These are phyloP conservation scores for Crax fasciolata DNA, from an alignment of 2,797 vertebrate genomes.

Conservation along the genomic window DNA sequence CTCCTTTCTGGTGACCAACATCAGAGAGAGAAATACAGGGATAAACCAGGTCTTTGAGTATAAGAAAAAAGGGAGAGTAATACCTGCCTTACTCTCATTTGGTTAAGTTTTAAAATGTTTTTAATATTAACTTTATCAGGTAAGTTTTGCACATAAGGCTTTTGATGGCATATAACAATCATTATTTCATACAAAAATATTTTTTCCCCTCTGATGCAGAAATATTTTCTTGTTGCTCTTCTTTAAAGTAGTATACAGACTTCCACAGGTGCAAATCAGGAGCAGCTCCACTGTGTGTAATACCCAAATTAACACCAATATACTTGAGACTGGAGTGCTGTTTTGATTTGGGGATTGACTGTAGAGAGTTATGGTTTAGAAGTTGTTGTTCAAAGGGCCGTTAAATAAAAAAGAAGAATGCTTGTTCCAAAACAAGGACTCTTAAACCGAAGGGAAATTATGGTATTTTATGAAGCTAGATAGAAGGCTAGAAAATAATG, in stretches of 20 bases:
- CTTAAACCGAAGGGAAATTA: neutral
- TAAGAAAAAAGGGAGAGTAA: neutral
- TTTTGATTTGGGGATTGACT: neutral
- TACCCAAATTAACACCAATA: neutral
- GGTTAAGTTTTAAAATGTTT: neutral
- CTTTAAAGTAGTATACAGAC: neutral
- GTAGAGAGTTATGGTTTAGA: neutral
- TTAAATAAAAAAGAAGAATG: constrained; percentile 20
- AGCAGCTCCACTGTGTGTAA: neutral
- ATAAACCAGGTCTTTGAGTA: neutral
- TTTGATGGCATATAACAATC: neutral
- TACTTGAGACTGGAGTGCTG: neutral
- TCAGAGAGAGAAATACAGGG: neutral
- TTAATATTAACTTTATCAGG: neutral
- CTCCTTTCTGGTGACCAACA: neutral
- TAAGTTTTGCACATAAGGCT: neutral
- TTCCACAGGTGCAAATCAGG: neutral
- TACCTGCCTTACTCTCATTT: neutral
- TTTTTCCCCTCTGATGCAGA: neutral
- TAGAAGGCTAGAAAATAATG: neutral
- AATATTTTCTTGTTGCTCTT: neutral
- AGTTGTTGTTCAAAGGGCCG: neutral
- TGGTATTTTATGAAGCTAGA: neutral
- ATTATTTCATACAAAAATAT: neutral
- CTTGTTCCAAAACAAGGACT: constrained; percentile 1